These are phyloP conservation scores for Therioaphis trifolii DNA, from an alignment of 2,888 invertebrate genomes.

Conservation along the genomic window DNA sequence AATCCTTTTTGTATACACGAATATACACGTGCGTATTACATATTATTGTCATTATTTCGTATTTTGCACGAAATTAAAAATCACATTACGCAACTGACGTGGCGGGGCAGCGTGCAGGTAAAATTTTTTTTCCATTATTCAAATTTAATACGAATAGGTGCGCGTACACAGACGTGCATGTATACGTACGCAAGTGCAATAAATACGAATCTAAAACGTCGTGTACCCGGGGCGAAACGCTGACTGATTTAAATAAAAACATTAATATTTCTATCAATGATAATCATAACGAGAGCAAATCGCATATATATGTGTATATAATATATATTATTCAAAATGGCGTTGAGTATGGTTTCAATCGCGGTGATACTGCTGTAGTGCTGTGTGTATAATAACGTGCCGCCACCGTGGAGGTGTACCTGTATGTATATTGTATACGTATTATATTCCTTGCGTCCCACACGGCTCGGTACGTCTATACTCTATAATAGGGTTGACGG, in stretches of 20 bases:
- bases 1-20: too few species aligned
- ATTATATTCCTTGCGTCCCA: too few species aligned
- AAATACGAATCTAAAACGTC: constrained; percentile 35
- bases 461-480: too few species aligned
- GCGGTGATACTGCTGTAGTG: background rate
- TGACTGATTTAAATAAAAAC: constrained; percentile 58
- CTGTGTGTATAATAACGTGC: background rate
- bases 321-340: constrained; percentile 60
- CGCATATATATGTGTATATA: constrained; percentile 27
- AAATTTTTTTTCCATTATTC: constrained; percentile 21
- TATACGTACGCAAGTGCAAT: background rate
- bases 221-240: constrained; percentile 38
- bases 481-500: too few species aligned
- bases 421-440: background rate
- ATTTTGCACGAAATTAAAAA: constrained; percentile 35
- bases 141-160: constrained; percentile 22
- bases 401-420: background rate
- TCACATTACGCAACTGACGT: background rate
- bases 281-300: constrained; percentile 52
- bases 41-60: background rate
- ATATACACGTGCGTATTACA: background rate
- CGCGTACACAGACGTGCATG: background rate
- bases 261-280: constrained; percentile 50
- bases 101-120: background rate
- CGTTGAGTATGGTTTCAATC: background rate